phyloP scores from a whole-genome alignment of 2,888 invertebrate species.

The Aphidius colemani region DNA sequence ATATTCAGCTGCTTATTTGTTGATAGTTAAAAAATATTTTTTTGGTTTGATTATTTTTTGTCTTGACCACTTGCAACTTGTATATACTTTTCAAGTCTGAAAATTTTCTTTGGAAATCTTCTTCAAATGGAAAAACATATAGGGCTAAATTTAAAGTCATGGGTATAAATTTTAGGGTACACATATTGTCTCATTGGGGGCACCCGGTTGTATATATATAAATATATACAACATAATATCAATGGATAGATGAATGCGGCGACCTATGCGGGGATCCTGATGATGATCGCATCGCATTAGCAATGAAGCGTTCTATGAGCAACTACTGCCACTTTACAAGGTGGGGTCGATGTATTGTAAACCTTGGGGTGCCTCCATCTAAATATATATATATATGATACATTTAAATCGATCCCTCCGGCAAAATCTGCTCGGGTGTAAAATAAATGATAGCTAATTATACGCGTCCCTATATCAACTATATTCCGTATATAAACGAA shows the following conservation, averaged over 20 bases:
- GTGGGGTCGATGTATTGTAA: slow-evolving; percentile 9
- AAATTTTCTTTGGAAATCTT: too few relatives aligned
- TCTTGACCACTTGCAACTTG: too few relatives aligned
- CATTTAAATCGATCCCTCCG: slow-evolving; percentile 22
- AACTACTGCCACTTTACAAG: slow-evolving; percentile 42
- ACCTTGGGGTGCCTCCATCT: slow-evolving; percentile 34
- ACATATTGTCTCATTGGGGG: neutral
- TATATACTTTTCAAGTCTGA: too few relatives aligned
- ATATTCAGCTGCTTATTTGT: neutral
- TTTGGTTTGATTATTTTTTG: too few relatives aligned
- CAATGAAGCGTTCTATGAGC: slow-evolving; percentile 57
- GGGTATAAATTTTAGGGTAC: slow-evolving; percentile 18
- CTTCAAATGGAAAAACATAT: slow-evolving; percentile 20
- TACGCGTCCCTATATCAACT: slow-evolving; percentile 43
- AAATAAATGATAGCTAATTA: slow-evolving; percentile 60
- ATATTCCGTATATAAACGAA: slow-evolving; percentile 16
- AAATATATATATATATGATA: slow-evolving; percentile 27
- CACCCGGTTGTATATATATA: slow-evolving; percentile 23
- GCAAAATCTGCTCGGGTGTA: slow-evolving; percentile 44
- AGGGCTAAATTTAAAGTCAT: slow-evolving; percentile 29
- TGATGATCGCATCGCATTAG: slow-evolving; percentile 57
- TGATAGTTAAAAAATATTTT: slow-evolving; percentile 1
- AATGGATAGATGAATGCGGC: slow-evolving; percentile 47
- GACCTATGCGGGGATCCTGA: slow-evolving; percentile 16
- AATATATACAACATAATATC: too few relatives aligned